Evolutionary conservation across 2,888 invertebrate species (phyloP).

Genomic region (Celastrina argiolus): DNA sequence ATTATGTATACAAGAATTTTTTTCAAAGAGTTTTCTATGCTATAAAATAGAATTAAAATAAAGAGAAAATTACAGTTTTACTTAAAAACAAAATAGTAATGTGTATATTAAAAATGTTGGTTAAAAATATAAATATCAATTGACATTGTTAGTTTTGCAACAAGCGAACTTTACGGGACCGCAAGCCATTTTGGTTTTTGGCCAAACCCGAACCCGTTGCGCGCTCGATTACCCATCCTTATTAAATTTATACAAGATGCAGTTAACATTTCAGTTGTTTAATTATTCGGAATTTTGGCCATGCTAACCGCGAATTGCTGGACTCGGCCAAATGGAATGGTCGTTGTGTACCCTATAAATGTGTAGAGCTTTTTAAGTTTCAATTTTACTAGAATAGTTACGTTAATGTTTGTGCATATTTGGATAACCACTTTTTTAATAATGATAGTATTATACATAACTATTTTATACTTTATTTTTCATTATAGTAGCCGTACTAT

Average conservation of each 20-base stretch:
- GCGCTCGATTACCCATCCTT: slow-evolving; percentile 69
- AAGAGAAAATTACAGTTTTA: too few relatives aligned
- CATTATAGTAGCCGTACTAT: too few relatives aligned
- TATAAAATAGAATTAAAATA: neutral
- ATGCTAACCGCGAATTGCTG: slow-evolving; percentile 54
- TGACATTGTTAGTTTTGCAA: slow-evolving; percentile 17
- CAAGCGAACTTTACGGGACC: slow-evolving; percentile 35
- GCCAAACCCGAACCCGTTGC: slow-evolving; percentile 69
- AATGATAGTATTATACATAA: too few relatives aligned
- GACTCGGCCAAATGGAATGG: slow-evolving; percentile 45
- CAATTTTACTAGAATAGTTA: slow-evolving; percentile 12
- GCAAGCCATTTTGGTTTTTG: slow-evolving; percentile 66
- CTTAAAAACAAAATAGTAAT: neutral
- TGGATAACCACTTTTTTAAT: too few relatives aligned
- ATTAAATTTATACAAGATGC: slow-evolving; percentile 72
- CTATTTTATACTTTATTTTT: too few relatives aligned
- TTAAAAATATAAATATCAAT: slow-evolving; percentile 9
- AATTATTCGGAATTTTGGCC: slow-evolving; percentile 69
- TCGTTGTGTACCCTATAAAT: slow-evolving; percentile 41
- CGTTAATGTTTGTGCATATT: slow-evolving; percentile 40
- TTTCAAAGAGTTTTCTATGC: too few relatives aligned
- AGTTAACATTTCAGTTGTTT: slow-evolving; percentile 74
- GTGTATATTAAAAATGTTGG: neutral
- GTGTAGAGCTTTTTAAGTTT: slow-evolving; percentile 19
- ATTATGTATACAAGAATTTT: too few relatives aligned